Evolutionary conservation across 2,797 vertebrate genomes (phyloP), one percentile per base, ranked within the genome.

Genomic region (Astyanax mexicanus): DNA sequence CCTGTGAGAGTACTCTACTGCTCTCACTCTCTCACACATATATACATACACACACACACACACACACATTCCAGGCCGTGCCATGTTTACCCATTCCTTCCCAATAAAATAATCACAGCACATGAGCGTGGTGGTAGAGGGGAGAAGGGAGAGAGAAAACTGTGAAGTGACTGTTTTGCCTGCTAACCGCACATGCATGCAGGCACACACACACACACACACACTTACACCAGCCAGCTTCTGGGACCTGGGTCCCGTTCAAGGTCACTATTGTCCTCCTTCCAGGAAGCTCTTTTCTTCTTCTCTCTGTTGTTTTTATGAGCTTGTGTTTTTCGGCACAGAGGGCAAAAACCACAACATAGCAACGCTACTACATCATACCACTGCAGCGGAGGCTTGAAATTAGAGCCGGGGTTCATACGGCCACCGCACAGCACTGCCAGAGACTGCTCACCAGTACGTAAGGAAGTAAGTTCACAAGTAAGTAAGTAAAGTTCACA

Each of bases 121-220:
- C 72, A 80, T 77, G 62, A 76, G 77, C 70, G 44, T 80, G 76
- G 70, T 72, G 77, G 76, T 45, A 37, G 74, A 70, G 15, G 42
- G 35, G 42, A 77, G 78, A 32, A 77, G 42, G 58, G 44, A 73
- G 45, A 75, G 54, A 80, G 75, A 83, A 84, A 83, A 76, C 81
- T 81, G 82, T 84, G 79, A 84, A 72, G 84, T 80, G 58, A 87
- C 86, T 87, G 86, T 88, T 89, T 84, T 54, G 81, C 69, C 81
- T 35, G 58, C 77, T 87, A 87, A 86, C 87, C 86, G 82, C 85
- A 90, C 84, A 85, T 60, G 67, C 79, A 87, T 82, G 83, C 83
- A 84, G 40, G 86, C 15, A 58, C 25, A 67, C 42, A 64, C 32
- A n/a, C 29, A 60, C 42, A 62, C 29, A 21, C 11, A 23, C 44